These are phyloP conservation scores for Gorsachius magnificus DNA, from an alignment of 2,797 vertebrate genomes.

Conservation along the genomic window DNA sequence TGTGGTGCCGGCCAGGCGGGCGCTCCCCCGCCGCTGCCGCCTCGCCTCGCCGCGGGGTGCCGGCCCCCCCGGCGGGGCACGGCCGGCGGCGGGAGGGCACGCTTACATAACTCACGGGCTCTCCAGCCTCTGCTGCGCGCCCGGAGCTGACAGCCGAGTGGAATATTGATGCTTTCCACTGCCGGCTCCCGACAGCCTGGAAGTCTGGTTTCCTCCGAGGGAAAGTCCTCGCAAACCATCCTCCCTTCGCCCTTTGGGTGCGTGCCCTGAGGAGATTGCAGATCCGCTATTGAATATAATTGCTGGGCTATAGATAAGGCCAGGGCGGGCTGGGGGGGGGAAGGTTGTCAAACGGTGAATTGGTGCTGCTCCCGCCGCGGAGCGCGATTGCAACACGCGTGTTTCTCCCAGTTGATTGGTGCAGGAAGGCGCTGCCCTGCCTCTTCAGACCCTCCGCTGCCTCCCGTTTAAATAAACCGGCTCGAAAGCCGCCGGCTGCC, in stretches of 20 bases:
- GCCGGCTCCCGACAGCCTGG: not conserved
- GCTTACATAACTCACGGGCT: not conserved
- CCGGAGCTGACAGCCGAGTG: not conserved
- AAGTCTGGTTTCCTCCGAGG: not conserved
- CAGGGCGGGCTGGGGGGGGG: not conserved
- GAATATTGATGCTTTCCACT: not conserved
- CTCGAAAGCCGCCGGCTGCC: slow-evolving; percentile 28
- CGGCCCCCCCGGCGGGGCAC: not conserved
- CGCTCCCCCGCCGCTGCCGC: not conserved
- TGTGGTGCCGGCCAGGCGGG: slow-evolving; percentile 67
- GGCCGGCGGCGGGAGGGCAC: not conserved
- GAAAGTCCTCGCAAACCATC: not conserved
- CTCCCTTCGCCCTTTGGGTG: not conserved
- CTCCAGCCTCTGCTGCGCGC: not conserved
- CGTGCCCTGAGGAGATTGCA: not conserved
- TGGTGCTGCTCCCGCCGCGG: slow-evolving; percentile 27
- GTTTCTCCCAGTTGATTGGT: slow-evolving; percentile 49
- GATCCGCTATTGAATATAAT: not conserved
- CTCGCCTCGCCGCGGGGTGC: not conserved
- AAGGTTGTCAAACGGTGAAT: not conserved
- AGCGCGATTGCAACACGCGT: not conserved
- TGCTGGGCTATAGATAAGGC: not conserved
- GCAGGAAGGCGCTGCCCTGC: slow-evolving; percentile 55
- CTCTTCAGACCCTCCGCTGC: slow-evolving; percentile 29
- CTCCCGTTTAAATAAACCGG: slow-evolving; percentile 60